Conservation (phyloP, 2,113 vertebrate genomes). For the Onychorhynchus coronatus region DNA sequence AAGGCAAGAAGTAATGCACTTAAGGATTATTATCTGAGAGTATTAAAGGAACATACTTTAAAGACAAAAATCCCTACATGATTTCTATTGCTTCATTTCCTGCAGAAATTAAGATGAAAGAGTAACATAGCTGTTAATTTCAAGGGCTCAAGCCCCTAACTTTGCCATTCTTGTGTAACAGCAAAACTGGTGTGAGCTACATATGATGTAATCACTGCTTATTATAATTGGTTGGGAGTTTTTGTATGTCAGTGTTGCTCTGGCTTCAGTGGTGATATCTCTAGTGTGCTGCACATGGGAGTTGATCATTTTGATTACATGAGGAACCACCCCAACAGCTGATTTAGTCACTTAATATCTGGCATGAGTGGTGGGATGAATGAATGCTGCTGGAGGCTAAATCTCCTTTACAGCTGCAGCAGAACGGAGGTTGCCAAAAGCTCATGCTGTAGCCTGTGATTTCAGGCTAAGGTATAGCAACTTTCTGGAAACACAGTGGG, state of each 20-base stretch:
- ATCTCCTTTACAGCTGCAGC: slow-evolving; percentile 30
- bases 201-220: background rate
- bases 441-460: background rate
- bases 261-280: background rate
- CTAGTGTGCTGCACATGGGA: background rate
- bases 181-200: background rate
- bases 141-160: background rate
- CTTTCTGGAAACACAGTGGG: background rate
- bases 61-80: background rate
- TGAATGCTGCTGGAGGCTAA: background rate
- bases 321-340: background rate
- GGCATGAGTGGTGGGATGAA: background rate
- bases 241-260: background rate
- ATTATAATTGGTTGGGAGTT: background rate
- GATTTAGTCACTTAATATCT: background rate
- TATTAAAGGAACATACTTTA: background rate
- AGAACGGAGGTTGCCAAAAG: slow-evolving; percentile 21
- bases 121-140: background rate
- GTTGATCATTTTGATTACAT: background rate
- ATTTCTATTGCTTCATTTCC: background rate
- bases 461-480: background rate
- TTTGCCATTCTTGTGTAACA: background rate
- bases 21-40: slow-evolving; percentile 33
- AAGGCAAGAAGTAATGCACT: slow-evolving; percentile 14
- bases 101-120: background rate